Evolutionary conservation across 92 coral and sea anemone genomes (phyloP).

Genomic region (Zoanthus sociatus): DNA sequence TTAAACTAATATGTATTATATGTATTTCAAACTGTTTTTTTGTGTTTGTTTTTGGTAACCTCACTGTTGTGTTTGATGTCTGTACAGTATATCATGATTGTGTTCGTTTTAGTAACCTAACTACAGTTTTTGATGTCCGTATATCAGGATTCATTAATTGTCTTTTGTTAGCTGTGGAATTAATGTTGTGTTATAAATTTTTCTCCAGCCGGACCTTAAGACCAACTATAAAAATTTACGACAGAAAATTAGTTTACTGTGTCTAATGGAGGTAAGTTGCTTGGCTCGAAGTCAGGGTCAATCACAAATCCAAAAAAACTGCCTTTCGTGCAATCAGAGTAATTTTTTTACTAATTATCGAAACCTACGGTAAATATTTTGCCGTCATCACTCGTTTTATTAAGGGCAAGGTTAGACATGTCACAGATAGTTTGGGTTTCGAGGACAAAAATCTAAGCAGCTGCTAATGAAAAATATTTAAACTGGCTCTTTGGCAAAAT

Average conservation of each 20-base stretch:
- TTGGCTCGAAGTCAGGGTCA: neutral
- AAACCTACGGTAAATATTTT: neutral
- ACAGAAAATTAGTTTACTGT: slow-evolving; percentile 93
- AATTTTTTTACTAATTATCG: neutral
- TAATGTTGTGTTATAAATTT: neutral
- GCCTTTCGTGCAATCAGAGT: neutral
- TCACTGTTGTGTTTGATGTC: too few relatives aligned
- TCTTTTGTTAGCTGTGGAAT: neutral
- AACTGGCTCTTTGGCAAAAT: neutral
- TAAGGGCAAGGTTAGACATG: neutral
- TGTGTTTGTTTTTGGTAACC: too few relatives aligned
- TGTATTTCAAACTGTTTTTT: too few relatives aligned
- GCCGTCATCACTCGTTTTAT: neutral
- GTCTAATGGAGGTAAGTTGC: slow-evolving; percentile 93
- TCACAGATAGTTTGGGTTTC: neutral
- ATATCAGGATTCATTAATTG: neutral
- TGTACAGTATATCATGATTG: too few relatives aligned
- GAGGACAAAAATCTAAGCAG: neutral
- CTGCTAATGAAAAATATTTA: neutral
- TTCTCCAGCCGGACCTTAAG: slow-evolving; percentile 84
- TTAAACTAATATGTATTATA: too few relatives aligned
- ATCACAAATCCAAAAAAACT: neutral
- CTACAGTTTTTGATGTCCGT: too few relatives aligned
- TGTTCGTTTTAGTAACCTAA: too few relatives aligned
- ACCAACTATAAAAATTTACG: slow-evolving; percentile 80